A percentile compares a stretch with the other conserved stretches of the same genome.
Evolutionary conservation across 2,797 vertebrate genomes (phyloP).

Genomic region (Eidolon dupreanum): DNA sequence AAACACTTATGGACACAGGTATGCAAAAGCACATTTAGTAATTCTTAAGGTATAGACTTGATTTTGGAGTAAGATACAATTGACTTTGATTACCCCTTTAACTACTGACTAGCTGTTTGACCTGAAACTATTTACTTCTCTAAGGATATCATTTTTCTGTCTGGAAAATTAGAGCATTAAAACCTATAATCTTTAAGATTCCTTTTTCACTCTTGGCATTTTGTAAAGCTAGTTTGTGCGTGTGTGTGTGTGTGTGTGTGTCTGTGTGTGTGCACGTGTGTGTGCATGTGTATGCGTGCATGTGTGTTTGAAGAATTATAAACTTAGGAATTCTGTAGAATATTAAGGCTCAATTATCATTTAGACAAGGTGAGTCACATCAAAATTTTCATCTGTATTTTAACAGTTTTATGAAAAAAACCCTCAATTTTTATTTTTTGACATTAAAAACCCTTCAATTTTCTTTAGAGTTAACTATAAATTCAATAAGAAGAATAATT

Average conservation of each 20-base stretch:
- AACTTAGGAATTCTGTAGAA: neutral
- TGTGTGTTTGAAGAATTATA: neutral
- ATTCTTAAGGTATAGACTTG: neutral
- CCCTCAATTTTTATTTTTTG: neutral
- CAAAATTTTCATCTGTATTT: neutral
- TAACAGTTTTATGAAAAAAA: neutral
- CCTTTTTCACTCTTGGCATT: neutral
- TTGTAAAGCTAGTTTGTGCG: neutral
- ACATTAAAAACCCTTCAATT: neutral
- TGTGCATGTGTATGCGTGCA: neutral
- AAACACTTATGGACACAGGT: neutral
- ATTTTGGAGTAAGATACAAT: neutral
- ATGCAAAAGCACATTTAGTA: neutral
- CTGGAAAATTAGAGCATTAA: neutral
- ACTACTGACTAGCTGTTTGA: neutral
- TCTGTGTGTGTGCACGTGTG: neutral
- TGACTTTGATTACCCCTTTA: neutral
- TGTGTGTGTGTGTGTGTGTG: accelerated
- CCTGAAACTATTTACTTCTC: neutral
- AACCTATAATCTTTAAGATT: neutral
- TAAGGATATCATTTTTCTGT: neutral
- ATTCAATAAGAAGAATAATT: neutral
- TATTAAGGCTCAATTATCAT: neutral
- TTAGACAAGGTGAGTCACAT: neutral
- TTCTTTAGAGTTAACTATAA: neutral